Conservation (phyloP, 92 coral and sea anemone species). For the Porites divaricata region DNA sequence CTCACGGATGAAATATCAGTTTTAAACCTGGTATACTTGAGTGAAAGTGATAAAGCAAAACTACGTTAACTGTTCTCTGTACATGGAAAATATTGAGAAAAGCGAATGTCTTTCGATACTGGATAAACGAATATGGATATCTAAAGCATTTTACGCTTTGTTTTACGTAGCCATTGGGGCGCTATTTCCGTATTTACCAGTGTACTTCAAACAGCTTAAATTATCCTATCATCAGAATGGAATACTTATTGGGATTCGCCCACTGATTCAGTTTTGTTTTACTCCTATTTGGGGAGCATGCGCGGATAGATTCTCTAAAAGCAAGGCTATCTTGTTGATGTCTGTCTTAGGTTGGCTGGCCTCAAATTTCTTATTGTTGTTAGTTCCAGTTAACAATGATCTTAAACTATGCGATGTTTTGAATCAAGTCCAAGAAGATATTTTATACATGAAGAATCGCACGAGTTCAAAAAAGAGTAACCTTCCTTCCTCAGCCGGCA, state of each 20-base stretch:
- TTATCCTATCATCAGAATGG: conserved; percentile 91
- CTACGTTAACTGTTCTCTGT: not conserved
- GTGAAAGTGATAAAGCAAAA: not conserved
- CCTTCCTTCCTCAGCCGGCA: not conserved
- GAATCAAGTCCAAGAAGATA: not conserved
- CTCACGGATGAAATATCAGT: not conserved
- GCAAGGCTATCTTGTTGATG: conserved; percentile 79
- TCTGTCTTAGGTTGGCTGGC: conserved; percentile 89
- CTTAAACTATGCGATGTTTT: conserved; percentile 57
- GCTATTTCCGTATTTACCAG: conserved; percentile 90
- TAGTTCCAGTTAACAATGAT: conserved; percentile 79
- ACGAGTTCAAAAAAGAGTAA: not conserved
- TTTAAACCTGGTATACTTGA: not conserved
- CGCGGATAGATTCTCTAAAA: conserved; percentile 87
- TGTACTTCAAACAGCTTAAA: conserved; percentile 92
- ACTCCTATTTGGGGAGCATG: conserved; percentile 96
- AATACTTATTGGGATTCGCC: conserved; percentile 86
- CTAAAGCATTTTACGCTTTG: conserved; percentile 89
- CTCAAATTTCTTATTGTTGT: conserved; percentile 74
- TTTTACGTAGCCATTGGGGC: conserved; percentile 96
- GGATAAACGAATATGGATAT: conserved; percentile 63
- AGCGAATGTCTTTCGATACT: not conserved
- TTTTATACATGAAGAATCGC: conserved; percentile 6
- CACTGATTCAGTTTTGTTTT: conserved; percentile 83
- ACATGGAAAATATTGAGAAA: too few relatives aligned